Evolutionary conservation across 64 coral and sea anemone species (phyloP).

Genomic region (Anthopleura sola): DNA sequence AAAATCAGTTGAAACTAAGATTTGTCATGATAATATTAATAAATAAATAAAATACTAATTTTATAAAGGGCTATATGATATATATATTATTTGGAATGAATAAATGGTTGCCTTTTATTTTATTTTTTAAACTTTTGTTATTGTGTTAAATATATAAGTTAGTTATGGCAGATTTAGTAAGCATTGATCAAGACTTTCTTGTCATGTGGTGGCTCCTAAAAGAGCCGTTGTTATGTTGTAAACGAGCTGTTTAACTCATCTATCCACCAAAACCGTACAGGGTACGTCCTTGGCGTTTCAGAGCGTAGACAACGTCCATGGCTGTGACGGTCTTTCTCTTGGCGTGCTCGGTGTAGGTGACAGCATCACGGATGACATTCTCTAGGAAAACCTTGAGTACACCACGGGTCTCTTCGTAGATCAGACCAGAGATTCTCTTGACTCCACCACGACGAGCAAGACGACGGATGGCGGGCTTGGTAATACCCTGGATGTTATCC

Average conservation of each 20-base stretch:
- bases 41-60: too few species aligned
- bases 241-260: not conserved
- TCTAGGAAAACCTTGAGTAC: slow-evolving; percentile 56
- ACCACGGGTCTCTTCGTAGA: slow-evolving; percentile 63
- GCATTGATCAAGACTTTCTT: not conserved
- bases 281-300: slow-evolving; percentile 68
- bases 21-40: too few species aligned
- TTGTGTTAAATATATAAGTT: not conserved
- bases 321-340: slow-evolving; percentile 64
- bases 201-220: not conserved
- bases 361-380: slow-evolving; percentile 60
- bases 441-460: slow-evolving; percentile 50
- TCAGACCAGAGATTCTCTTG: slow-evolving; percentile 58
- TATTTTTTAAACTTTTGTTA: too few species aligned
- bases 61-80: too few species aligned
- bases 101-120: too few species aligned
- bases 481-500: slow-evolving; percentile 65
- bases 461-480: slow-evolving; percentile 64
- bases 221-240: not conserved
- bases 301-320: slow-evolving; percentile 64
- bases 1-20: too few species aligned
- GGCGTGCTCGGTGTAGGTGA: slow-evolving; percentile 69
- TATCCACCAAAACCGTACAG: slow-evolving; percentile 61
- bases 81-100: too few species aligned
- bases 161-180: not conserved